phyloP scores from a whole-genome alignment of 2,888 invertebrate genomes.

The Drosophila anomalata region DNA sequence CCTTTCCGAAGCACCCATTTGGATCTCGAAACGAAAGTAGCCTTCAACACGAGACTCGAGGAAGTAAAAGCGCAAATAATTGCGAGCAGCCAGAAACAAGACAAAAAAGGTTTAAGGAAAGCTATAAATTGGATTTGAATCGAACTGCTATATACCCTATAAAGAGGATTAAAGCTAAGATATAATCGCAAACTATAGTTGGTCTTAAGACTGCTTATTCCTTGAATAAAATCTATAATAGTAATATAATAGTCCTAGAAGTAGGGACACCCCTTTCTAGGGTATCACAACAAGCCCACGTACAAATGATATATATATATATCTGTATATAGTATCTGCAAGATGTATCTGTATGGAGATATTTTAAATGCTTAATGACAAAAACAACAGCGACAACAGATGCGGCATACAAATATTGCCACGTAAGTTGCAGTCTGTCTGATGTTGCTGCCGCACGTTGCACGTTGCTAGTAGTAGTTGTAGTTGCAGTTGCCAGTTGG shows the following conservation, averaged over 20 bases:
- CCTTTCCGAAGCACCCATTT: conserved; percentile 36
- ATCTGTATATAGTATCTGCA: no score
- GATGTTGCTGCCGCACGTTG: no score
- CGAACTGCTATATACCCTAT: neutral
- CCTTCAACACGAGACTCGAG: conserved; percentile 48
- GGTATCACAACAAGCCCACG: neutral
- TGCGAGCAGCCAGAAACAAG: conserved; percentile 28
- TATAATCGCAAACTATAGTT: no score
- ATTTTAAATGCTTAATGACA: conserved; percentile 46
- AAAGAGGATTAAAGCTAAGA: neutral
- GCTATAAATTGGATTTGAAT: neutral
- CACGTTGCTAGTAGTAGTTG: neutral
- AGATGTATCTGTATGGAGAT: conserved; percentile 12
- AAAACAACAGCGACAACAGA: conserved; percentile 42
- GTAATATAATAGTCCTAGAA: neutral
- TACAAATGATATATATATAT: conserved; percentile 4
- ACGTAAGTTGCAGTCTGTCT: conserved; percentile 38
- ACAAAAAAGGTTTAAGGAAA: conserved; percentile 2
- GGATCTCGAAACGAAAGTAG: conserved; percentile 48
- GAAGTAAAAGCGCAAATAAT: conserved; percentile 69
- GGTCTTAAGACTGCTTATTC: no score
- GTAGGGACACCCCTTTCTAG: neutral
- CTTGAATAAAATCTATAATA: no score
- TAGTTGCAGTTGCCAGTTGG: conserved; percentile 5
- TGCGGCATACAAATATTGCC: conserved; percentile 51